These are phyloP conservation scores for Plebejus melissa DNA, from an alignment of 2,888 invertebrate genomes.

Conservation along the genomic window DNA sequence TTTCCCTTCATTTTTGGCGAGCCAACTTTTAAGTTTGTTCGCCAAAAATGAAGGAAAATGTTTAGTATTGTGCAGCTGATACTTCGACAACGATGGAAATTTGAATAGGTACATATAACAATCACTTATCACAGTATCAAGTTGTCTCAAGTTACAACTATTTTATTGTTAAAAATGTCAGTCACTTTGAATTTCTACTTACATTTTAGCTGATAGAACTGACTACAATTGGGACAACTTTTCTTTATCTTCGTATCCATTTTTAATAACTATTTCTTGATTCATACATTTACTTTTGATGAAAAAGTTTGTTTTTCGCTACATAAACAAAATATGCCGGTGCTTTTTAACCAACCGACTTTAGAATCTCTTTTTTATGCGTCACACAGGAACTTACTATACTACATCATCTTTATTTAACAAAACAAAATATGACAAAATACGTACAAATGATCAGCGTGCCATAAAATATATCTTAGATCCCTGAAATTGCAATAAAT, in stretches of 20 bases:
- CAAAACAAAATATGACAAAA: no score
- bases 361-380: neutral
- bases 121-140: neutral
- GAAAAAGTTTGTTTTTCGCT: neutral
- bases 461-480: no score
- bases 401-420: no score
- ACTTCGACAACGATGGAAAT: neutral
- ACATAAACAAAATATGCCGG: neutral
- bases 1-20: no score
- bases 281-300: neutral
- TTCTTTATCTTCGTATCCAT: constrained; percentile 59
- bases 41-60: no score
- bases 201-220: constrained; percentile 58
- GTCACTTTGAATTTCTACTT: constrained; percentile 43
- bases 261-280: constrained; percentile 6
- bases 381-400: no score
- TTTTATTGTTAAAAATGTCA: neutral
- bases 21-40: no score
- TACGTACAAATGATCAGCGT: no score
- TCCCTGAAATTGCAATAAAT: no score
- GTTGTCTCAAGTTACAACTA: neutral
- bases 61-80: no score
- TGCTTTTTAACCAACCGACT: neutral
- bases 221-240: constrained; percentile 66
- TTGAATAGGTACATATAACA: neutral